Base-by-base conservation (phyloP, 2,888 invertebrate genomes). In the Lampropteryx suffumata region DNA sequence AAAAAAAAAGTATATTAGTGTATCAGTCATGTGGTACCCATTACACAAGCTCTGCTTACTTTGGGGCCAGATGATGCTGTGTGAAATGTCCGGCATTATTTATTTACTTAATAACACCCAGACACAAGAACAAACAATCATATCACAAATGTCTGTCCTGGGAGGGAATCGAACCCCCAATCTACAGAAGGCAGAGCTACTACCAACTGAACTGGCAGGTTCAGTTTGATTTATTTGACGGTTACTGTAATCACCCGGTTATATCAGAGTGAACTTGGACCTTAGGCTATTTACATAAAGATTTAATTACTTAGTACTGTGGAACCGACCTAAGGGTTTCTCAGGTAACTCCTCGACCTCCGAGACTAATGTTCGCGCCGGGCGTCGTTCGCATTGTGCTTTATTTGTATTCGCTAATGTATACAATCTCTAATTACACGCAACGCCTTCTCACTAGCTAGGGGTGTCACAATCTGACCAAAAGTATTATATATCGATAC, bases 381-480 rank as follows among this genome's bases (percentile, higher is more conserved):
- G 79, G 76, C 63, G 65, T 72, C 74, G 75, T 82, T 81, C 73
- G 78, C 72, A 87, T 88, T 87, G 88, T 89, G 79, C 79, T 89
- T 89, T 89, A 88, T 89, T 90, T 90, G 88, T 86, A 83, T 79
- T 88, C 59, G 81, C 80, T 86, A 89, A 89, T 89, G 88, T 89
- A 88, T 87, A 88, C 89, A 87, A 84, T 86, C 87, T 86, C 85
- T 90, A 89, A 90, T 89, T 90, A 90, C 89, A 90, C 82, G 88
- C 85, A 87, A 86, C 83, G 84, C 84, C 81, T 84, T 74, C 70
- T 59, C 62, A 60, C 60, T 65, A 62, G 54, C 35, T 73, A 89
- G 87, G 89, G 88, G 40, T 87, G 83, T 10, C 71, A 57, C 26
- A 6, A 6, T 24, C 24, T 5, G 7, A 17, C 4, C 4, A n/a